Evolutionary conservation across 2,888 invertebrate species (phyloP).

Genomic region (Epistrophe grossulariae): DNA sequence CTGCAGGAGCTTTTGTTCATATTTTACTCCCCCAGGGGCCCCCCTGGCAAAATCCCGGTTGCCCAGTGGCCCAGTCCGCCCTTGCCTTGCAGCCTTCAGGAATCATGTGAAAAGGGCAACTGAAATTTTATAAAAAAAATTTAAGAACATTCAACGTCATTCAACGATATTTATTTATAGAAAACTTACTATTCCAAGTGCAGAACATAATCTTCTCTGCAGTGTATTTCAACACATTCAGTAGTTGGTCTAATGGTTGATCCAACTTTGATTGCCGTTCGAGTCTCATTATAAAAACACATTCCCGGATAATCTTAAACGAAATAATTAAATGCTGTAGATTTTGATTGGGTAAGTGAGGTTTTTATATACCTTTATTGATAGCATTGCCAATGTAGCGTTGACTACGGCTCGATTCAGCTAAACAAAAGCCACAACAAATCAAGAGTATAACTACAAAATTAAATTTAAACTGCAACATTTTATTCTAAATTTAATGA

Average conservation of each 20-base stretch:
- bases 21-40: too few species aligned
- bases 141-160: not conserved
- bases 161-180: not conserved
- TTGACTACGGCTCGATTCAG: constrained; percentile 3
- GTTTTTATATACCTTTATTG: not conserved
- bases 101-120: constrained; percentile 54
- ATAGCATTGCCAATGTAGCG: constrained; percentile 25
- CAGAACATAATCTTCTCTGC: constrained; percentile 24
- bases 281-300: constrained; percentile 30
- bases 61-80: too few species aligned
- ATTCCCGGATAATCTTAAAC: constrained; percentile 29
- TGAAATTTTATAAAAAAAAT: constrained; percentile 5
- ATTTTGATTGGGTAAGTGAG: not conserved
- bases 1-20: too few species aligned
- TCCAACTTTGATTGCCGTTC: constrained; percentile 12
- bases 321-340: not conserved
- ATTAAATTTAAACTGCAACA: not conserved
- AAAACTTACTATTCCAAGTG: constrained; percentile 11
- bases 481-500: not conserved
- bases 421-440: not conserved
- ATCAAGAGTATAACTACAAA: not conserved
- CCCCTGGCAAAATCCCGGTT: too few species aligned
- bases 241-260: not conserved
- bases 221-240: constrained; percentile 22
- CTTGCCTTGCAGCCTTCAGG: constrained; percentile 59